These are phyloP conservation scores for Colostygia pectinataria DNA, from an alignment of 2,888 invertebrate genomes.

Conservation along the genomic window DNA sequence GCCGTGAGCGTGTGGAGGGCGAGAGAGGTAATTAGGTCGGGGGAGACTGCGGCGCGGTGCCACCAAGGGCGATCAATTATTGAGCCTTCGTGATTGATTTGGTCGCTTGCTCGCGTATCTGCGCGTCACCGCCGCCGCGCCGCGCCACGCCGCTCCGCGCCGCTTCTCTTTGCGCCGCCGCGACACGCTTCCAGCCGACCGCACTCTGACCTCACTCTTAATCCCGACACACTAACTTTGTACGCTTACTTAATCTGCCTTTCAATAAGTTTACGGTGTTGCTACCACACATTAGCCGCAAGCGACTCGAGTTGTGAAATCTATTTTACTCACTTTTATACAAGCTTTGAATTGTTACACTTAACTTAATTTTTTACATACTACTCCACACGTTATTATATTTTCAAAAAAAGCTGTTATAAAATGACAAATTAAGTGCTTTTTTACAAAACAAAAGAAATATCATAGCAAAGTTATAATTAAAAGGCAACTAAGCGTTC, in stretches of 20 bases:
- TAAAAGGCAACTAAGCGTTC: slow-evolving; percentile 20
- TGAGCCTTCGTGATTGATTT: slow-evolving; percentile 75
- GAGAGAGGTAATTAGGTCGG: slow-evolving; percentile 76
- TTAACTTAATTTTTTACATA: too few relatives aligned
- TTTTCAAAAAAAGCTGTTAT: neutral
- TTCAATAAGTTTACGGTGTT: slow-evolving; percentile 24
- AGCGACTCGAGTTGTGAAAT: slow-evolving; percentile 5
- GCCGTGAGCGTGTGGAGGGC: slow-evolving; percentile 76
- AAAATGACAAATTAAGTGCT: neutral
- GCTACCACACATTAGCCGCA: slow-evolving; percentile 17
- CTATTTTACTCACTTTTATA: neutral
- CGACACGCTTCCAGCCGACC: slow-evolving; percentile 31
- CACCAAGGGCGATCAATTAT: slow-evolving; percentile 71
- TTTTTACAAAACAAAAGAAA: slow-evolving; percentile 3
- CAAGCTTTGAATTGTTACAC: too few relatives aligned
- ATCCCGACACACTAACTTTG: slow-evolving; percentile 43
- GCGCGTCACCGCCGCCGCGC: slow-evolving; percentile 22
- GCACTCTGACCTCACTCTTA: slow-evolving; percentile 45
- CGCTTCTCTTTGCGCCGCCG: slow-evolving; percentile 31
- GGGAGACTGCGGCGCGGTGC: slow-evolving; percentile 53
- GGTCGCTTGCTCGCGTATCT: slow-evolving; percentile 35
- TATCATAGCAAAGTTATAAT: slow-evolving; percentile 13
- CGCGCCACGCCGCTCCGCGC: slow-evolving; percentile 6
- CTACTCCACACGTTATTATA: neutral
- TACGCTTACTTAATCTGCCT: slow-evolving; percentile 37